Conservation (phyloP, 1,140 invertebrate genomes). For the Papilio helenus region DNA sequence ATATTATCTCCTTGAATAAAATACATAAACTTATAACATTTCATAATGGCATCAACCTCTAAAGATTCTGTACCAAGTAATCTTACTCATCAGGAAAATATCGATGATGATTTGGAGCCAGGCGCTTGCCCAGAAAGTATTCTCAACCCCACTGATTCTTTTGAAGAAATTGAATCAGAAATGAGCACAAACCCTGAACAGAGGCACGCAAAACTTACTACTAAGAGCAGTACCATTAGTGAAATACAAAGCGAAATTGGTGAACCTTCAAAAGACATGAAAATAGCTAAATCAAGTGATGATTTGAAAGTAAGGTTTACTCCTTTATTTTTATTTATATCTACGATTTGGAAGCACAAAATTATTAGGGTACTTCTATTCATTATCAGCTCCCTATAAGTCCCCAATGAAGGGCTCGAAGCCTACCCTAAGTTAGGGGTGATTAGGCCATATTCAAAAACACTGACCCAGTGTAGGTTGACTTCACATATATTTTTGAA, state of each 20-base stretch:
- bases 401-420: no score
- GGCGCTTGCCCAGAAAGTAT: slow-evolving; percentile 84
- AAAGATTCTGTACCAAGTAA: slow-evolving; percentile 55
- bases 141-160: slow-evolving; percentile 87
- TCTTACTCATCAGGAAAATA: slow-evolving; percentile 47
- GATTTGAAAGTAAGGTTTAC: slow-evolving; percentile 75
- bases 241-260: slow-evolving; percentile 84
- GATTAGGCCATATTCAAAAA: no score
- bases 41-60: slow-evolving; percentile 70
- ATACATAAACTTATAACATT: slow-evolving; percentile 12
- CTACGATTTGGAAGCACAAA: background rate
- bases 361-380: no score
- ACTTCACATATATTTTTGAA: no score
- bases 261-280: slow-evolving; percentile 67
- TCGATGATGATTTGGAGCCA: slow-evolving; percentile 61
- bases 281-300: slow-evolving; percentile 68
- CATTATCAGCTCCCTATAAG: no score
- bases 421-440: no score
- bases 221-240: slow-evolving; percentile 81
- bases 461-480: no score
- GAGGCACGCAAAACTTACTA: slow-evolving; percentile 68
- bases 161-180: slow-evolving; percentile 87
- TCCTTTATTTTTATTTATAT: slow-evolving; percentile 4
- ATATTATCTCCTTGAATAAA: slow-evolving; percentile 35
- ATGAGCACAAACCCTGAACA: slow-evolving; percentile 86